phyloP scores from a whole-genome alignment of 92 coral and sea anemone genomes.

The Palythoa grandis region DNA sequence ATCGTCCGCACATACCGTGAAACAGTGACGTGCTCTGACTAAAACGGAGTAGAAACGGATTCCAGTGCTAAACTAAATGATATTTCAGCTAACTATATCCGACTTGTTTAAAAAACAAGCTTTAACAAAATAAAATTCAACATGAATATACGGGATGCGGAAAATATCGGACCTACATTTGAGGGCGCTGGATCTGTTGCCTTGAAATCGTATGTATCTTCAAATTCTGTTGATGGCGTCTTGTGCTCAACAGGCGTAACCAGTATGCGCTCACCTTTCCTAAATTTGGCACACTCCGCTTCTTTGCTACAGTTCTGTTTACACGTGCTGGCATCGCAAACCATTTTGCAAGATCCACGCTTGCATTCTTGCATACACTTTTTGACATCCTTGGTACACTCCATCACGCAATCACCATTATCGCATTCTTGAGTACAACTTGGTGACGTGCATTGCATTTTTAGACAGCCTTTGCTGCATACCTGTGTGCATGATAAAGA shows the following conservation, averaged over 20 bases:
- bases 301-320: conserved; percentile 13
- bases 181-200: neutral
- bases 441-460: conserved; percentile 26
- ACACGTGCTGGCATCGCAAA: conserved; percentile 25
- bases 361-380: conserved; percentile 20
- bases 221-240: neutral
- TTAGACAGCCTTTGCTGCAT: conserved; percentile 25
- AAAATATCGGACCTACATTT: neutral
- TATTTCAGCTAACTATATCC: neutral
- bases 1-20: no score
- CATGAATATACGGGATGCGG: neutral
- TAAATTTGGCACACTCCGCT: conserved; percentile 3
- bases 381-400: conserved; percentile 13
- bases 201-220: neutral
- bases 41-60: neutral
- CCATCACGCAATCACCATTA: conserved; percentile 26
- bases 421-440: conserved; percentile 28
- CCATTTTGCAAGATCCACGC: conserved; percentile 14
- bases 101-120: neutral
- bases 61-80: neutral
- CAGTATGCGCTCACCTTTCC: neutral
- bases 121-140: neutral
- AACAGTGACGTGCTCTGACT: no score
- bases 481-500: conserved; percentile 37
- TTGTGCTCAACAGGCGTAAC: neutral